A percentile compares a stretch with the other conserved stretches of the same genome.
Evolutionary conservation across 1,140 invertebrate species (phyloP).

Genomic region (Microvelia longipes): DNA sequence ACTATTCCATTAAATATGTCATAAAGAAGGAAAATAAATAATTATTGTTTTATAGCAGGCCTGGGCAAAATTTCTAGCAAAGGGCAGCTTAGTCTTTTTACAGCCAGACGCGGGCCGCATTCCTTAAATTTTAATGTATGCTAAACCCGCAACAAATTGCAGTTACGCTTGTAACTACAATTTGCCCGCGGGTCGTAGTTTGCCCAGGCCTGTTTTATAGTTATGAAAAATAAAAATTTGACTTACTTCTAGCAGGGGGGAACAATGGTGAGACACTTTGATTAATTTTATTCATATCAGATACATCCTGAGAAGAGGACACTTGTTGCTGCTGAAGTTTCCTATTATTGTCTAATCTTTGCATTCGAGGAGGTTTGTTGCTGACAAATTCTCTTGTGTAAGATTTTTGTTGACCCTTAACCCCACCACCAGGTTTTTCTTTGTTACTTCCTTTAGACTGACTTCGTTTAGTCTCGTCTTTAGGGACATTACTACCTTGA

Average conservation of each 20-base stretch:
- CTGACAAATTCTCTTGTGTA: conserved; percentile 31
- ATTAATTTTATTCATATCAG: conserved; percentile 33
- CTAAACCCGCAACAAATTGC: too few relatives aligned
- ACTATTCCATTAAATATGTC: too few relatives aligned
- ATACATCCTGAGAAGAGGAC: conserved; percentile 28
- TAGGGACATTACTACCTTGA: conserved; percentile 36
- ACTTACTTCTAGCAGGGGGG: background rate
- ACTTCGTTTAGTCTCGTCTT: conserved; percentile 5
- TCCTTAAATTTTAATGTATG: too few relatives aligned
- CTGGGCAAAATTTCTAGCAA: too few relatives aligned
- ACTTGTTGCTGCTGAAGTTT: conserved; percentile 29
- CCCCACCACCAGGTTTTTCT: background rate
- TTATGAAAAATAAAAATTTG: background rate
- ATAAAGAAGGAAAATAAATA: too few relatives aligned
- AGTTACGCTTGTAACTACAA: too few relatives aligned
- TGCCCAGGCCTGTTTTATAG: too few relatives aligned
- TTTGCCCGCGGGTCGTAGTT: too few relatives aligned
- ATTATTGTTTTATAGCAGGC: too few relatives aligned
- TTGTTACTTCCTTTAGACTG: conserved; percentile 5
- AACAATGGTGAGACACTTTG: conserved; percentile 27
- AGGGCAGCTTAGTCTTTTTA: too few relatives aligned
- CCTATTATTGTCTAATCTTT: conserved; percentile 4
- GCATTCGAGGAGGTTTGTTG: conserved; percentile 17
- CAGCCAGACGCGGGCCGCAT: too few relatives aligned
- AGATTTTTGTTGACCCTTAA: conserved; percentile 31